Conservation (phyloP, 23 tunicate genomes). For the Corella eumyota region DNA sequence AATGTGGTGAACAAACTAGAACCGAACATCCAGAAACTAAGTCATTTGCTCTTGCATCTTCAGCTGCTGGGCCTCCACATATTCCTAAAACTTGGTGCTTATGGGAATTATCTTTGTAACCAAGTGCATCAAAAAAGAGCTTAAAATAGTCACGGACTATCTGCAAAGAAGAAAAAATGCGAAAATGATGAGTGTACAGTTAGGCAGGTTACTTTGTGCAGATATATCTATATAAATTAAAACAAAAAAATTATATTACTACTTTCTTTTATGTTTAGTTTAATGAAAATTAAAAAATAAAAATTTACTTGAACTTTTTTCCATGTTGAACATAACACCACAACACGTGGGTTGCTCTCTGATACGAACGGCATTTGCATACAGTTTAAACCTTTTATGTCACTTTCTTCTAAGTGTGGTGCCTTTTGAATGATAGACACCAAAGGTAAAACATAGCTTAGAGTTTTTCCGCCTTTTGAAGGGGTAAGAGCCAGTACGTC, state of each 20-base stretch:
- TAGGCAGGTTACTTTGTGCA: no score
- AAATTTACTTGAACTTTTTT: constrained; percentile 28
- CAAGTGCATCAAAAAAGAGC: neutral
- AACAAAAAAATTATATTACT: no score
- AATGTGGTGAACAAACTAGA: constrained; percentile 40
- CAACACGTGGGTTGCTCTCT: constrained; percentile 12
- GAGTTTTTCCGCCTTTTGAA: constrained; percentile 61
- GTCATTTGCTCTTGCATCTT: constrained; percentile 22
- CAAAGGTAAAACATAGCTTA: constrained; percentile 62
- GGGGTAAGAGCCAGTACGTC: constrained; percentile 64
- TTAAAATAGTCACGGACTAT: constrained; percentile 14
- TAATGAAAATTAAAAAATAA: neutral
- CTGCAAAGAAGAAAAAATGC: constrained; percentile 9
- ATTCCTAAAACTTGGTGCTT: constrained; percentile 45
- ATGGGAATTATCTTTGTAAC: neutral
- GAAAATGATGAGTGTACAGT: no score
- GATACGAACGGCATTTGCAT: constrained; percentile 3
- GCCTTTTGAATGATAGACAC: constrained; percentile 21
- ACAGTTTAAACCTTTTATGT: neutral
- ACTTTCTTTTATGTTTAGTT: neutral
- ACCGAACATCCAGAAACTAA: constrained; percentile 61
- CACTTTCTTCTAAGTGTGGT: neutral
- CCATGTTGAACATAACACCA: constrained; percentile 54
- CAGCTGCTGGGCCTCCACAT: constrained; percentile 49
- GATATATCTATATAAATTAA: no score